Base-by-base conservation (phyloP, 1,140 invertebrate species). In the Neodiprion fabricii region DNA sequence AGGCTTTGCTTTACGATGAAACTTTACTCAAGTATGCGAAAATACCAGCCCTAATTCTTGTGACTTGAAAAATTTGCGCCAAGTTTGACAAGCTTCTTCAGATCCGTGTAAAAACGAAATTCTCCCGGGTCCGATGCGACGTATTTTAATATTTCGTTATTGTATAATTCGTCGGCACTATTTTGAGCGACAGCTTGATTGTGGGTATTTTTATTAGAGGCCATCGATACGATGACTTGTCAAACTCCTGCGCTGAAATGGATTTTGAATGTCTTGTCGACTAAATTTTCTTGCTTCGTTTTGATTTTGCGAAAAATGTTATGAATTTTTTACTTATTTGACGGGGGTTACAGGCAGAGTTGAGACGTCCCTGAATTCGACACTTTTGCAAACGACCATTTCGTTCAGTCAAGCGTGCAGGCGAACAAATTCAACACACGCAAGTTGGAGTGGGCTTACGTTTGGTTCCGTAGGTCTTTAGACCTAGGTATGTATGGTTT, bases 391-490 rank as follows among this genome's bases (percentile, higher is more conserved):
- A 8, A 61, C 53, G 11, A 61, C 53, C 1, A 61, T n/a, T 61
- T 17, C 53, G n/a, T 61, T 5, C 53, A 61, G 53, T 61, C 53
- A 61, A 9, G 53, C 53, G 9, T 61, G 53, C 53, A 14, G n/a
- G n/a, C 8, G 53, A 61, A 14, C 53, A 17, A 61, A 17, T 61
- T 14, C 53, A 40, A 61, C 53, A 61, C 11, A 61, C 11, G 11
- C n/a, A 61, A 17, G 11, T 61, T 61, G 53, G n/a, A 61, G 53
- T 61, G n/a, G 53, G 53, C n/a, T 61, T 61, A 61, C n/a, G 53
- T 61, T 61, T 61, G 53, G 53, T 12, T 61, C n/a, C 11, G 53
- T 61, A 61, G 53, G n/a, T 61, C 53, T 61, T 61, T 61, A 61
- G 53, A 9, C 28, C 28, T 40, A 40, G 53, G 53, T 14, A 61